Evolutionary conservation across 2,113 vertebrate species (phyloP).

Genomic region (Ptilorrhoa leucosticta): DNA sequence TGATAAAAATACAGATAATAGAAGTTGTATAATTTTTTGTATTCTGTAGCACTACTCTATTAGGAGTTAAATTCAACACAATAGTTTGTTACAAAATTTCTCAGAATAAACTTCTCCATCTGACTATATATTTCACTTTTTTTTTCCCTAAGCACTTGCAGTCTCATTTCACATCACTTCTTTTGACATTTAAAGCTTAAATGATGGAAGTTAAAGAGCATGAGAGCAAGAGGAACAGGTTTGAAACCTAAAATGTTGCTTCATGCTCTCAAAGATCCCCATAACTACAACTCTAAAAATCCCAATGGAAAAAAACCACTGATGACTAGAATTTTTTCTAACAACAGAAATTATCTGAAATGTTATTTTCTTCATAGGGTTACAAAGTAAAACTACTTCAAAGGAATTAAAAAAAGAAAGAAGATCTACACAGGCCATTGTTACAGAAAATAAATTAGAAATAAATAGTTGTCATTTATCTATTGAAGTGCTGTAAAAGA

Average conservation of each 20-base stretch:
- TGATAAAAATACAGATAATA: neutral
- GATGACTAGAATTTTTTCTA: neutral
- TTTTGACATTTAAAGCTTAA: constrained; percentile 29
- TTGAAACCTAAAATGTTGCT: neutral
- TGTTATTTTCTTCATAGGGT: neutral
- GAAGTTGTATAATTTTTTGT: neutral
- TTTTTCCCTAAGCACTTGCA: neutral
- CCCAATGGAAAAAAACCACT: neutral
- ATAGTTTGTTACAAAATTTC: neutral
- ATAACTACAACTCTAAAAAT: neutral
- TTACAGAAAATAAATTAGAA: neutral
- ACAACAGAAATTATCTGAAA: neutral
- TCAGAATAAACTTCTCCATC: neutral
- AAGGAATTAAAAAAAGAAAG: neutral
- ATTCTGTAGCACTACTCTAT: neutral
- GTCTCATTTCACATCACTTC: neutral
- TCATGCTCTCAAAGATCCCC: neutral
- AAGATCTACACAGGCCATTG: neutral
- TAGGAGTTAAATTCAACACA: neutral
- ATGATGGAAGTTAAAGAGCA: neutral
- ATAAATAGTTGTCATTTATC: neutral
- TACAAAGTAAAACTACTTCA: neutral
- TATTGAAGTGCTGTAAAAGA: neutral
- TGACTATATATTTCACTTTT: neutral
- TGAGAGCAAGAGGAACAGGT: neutral